Percentiles rank a stretch among this genome's conserved stretches.
Conservation (phyloP, 1,140 invertebrate species). For the Heterodera schachtii region DNA sequence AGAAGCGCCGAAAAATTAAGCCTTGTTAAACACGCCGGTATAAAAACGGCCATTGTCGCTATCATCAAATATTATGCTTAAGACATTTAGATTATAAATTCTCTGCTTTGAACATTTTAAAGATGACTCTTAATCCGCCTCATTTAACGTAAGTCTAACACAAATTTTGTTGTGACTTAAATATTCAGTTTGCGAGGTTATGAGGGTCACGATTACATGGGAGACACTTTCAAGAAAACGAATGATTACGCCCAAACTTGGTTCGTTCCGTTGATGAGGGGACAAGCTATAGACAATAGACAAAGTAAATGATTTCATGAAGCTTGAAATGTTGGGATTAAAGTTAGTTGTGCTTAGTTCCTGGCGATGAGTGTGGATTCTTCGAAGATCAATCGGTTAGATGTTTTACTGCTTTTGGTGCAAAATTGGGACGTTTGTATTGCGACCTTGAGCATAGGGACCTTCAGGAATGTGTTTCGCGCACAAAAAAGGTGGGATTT, state of each 20-base stretch:
- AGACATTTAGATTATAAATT: too few relatives aligned
- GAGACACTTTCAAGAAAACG: neutral
- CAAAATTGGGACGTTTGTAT: constrained; percentile 55
- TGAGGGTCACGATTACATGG: neutral
- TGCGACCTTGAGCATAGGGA: constrained; percentile 62
- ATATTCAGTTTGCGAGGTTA: neutral
- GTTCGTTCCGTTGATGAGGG: neutral
- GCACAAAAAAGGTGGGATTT: constrained; percentile 52
- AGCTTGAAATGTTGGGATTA: too few relatives aligned
- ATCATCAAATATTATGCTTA: too few relatives aligned
- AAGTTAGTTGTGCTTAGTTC: neutral
- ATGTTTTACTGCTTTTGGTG: constrained; percentile 61
- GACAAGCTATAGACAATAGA: neutral
- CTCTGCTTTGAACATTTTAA: too few relatives aligned
- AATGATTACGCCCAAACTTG: neutral
- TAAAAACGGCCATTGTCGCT: too few relatives aligned
- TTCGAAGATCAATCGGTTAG: constrained; percentile 60
- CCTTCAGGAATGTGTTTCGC: constrained; percentile 52
- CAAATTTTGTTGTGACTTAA: neutral
- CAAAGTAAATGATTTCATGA: neutral
- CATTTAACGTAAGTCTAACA: neutral
- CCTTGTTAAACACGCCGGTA: too few relatives aligned
- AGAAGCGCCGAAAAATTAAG: too few relatives aligned
- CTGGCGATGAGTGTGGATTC: constrained; percentile 53
- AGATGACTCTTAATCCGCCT: neutral